phyloP scores from a whole-genome alignment of 2,797 vertebrate genomes.

The Halcyon badia region DNA sequence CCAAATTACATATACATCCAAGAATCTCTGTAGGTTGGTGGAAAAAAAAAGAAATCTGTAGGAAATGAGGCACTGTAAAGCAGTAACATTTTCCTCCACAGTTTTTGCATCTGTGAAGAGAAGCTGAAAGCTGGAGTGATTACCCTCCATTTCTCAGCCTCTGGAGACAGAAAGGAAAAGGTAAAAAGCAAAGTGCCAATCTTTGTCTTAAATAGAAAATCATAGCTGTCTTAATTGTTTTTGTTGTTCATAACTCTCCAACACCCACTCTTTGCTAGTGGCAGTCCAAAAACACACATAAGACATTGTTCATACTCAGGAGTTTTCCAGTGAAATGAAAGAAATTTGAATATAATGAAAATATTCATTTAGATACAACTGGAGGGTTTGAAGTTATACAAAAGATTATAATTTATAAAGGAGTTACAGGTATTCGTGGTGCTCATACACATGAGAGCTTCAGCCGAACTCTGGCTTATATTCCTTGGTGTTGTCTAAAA shows the following conservation, averaged over 20 bases:
- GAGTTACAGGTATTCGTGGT: not conserved
- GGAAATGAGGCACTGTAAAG: not conserved
- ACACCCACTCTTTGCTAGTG: not conserved
- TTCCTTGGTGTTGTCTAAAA: not conserved
- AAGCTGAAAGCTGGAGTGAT: not conserved
- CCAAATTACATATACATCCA: slow-evolving; percentile 31
- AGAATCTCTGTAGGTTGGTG: slow-evolving; percentile 44
- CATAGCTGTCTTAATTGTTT: not conserved
- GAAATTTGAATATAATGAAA: slow-evolving; percentile 1
- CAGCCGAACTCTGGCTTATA: not conserved
- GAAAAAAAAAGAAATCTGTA: not conserved
- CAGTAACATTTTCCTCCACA: not conserved
- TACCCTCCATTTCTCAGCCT: not conserved
- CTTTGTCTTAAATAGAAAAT: not conserved
- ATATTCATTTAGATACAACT: not conserved
- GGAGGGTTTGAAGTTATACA: not conserved
- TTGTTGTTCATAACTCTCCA: not conserved
- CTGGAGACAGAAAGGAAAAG: not conserved
- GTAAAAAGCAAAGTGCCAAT: not conserved
- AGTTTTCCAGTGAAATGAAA: slow-evolving; percentile 25
- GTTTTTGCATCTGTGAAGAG: not conserved
- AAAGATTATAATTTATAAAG: not conserved
- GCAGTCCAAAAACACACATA: slow-evolving; percentile 9
- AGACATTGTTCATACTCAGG: slow-evolving; percentile 5
- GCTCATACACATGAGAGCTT: fast-evolving